These are phyloP conservation scores for Uloborus plumipes DNA, from an alignment of 2,888 invertebrate species.

Conservation along the genomic window DNA sequence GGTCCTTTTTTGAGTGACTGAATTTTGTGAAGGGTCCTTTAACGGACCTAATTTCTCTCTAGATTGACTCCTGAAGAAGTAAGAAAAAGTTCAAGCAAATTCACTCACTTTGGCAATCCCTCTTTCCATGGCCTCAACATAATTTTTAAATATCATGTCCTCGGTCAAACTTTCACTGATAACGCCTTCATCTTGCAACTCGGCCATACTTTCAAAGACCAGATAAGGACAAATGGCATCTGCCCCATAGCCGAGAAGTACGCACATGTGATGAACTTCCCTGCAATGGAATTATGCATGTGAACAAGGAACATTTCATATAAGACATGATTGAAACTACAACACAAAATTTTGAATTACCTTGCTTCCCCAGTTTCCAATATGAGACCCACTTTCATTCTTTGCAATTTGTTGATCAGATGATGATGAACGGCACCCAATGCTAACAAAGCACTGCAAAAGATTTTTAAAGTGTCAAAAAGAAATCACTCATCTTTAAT, in stretches of 20 bases:
- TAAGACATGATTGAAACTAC: background rate
- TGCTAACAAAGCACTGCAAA: conserved; percentile 83
- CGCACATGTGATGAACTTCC: conserved; percentile 95
- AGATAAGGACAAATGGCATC: conserved; percentile 98
- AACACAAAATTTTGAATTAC: conserved; percentile 72
- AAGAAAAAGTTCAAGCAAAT: background rate
- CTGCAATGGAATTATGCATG: conserved; percentile 14
- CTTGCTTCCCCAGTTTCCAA: conserved; percentile 97
- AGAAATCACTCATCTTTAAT: no score
- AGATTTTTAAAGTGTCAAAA: background rate
- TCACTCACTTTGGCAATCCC: conserved; percentile 83
- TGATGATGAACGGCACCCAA: conserved; percentile 96
- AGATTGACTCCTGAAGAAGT: no score
- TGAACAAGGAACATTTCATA: background rate
- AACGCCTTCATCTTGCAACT: conserved; percentile 87
- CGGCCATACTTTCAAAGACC: conserved; percentile 91
- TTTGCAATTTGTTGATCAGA: conserved; percentile 91
- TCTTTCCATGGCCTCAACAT: conserved; percentile 90
- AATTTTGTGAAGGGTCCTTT: no score
- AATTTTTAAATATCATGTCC: conserved; percentile 85
- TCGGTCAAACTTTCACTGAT: conserved; percentile 84
- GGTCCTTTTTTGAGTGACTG: no score
- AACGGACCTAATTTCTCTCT: no score
- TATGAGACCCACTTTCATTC: conserved; percentile 96
- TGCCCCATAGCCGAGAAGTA: conserved; percentile 94